These are phyloP conservation scores for Thryonomys swinderianus DNA, from an alignment of 2,113 vertebrate genomes.

Conservation along the genomic window DNA sequence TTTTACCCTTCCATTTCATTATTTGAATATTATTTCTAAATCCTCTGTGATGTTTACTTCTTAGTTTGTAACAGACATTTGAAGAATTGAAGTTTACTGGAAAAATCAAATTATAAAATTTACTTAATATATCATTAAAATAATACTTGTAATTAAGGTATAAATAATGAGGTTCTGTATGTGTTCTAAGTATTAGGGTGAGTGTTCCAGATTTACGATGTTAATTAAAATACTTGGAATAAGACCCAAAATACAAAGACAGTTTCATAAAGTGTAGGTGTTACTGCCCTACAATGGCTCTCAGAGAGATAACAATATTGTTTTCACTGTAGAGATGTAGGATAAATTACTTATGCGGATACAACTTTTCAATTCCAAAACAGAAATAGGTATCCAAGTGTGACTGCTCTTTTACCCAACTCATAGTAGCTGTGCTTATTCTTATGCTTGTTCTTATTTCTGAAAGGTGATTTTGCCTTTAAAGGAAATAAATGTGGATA, in stretches of 20 bases:
- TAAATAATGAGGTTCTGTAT: not conserved
- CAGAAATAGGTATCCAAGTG: not conserved
- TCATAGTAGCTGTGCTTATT: not conserved
- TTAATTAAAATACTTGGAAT: constrained; percentile 13
- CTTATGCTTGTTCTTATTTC: not conserved
- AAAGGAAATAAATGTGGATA: not conserved
- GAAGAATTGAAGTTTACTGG: not conserved
- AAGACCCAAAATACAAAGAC: not conserved
- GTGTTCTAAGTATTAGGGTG: not conserved
- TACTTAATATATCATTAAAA: constrained; percentile 25
- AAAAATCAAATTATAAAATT: not conserved
- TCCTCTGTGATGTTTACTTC: not conserved
- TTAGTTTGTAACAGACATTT: not conserved
- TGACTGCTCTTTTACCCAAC: not conserved
- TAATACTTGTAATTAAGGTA: not conserved
- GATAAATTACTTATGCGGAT: not conserved
- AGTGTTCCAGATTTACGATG: not conserved
- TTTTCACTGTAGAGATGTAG: not conserved
- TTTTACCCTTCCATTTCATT: constrained; percentile 38
- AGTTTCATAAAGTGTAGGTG: not conserved
- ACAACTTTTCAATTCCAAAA: not conserved
- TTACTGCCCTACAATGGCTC: not conserved
- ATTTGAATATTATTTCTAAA: constrained; percentile 17
- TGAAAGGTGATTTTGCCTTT: not conserved
- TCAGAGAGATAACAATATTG: not conserved